Conservation (phyloP, 2,888 invertebrate genomes). For the Aradus depressus region DNA sequence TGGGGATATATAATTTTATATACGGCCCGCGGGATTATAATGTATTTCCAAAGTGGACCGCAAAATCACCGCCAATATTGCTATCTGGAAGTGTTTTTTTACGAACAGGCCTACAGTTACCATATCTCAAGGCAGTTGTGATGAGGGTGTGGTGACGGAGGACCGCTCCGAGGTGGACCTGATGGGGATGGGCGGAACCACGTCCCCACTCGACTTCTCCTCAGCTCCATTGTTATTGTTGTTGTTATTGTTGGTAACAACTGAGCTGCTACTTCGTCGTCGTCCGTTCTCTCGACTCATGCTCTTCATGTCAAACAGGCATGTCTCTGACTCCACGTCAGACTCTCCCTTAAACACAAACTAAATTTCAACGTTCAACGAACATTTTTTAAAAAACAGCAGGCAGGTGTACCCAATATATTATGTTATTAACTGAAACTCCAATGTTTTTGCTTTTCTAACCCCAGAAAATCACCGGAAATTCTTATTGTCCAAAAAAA, state of each 20-base stretch:
- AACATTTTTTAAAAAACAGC: too few relatives aligned
- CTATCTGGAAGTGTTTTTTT: too few relatives aligned
- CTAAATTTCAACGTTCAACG: too few relatives aligned
- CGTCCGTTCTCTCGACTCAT: conserved; percentile 38
- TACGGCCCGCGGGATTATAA: not conserved
- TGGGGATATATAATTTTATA: not conserved
- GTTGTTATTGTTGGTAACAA: conserved; percentile 29
- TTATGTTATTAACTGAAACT: too few relatives aligned
- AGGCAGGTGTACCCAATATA: too few relatives aligned
- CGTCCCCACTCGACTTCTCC: conserved; percentile 24
- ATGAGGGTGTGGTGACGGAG: conserved; percentile 29
- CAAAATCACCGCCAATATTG: too few relatives aligned
- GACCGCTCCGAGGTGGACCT: conserved; percentile 31
- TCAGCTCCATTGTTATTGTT: conserved; percentile 29
- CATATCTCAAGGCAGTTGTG: conserved; percentile 30
- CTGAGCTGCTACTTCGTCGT: conserved; percentile 28
- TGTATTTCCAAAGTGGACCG: not conserved
- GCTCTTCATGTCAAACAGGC: conserved; percentile 48
- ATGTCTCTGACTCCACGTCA: conserved; percentile 50
- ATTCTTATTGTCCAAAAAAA: too few relatives aligned
- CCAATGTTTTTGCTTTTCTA: too few relatives aligned
- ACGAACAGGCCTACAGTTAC: conserved; percentile 1
- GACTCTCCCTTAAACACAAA: conserved; percentile 44
- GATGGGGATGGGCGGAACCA: conserved; percentile 27
- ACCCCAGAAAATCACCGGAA: too few relatives aligned